These are phyloP conservation scores for Nicator chloris DNA, from an alignment of 2,113 vertebrate species.

Conservation along the genomic window DNA sequence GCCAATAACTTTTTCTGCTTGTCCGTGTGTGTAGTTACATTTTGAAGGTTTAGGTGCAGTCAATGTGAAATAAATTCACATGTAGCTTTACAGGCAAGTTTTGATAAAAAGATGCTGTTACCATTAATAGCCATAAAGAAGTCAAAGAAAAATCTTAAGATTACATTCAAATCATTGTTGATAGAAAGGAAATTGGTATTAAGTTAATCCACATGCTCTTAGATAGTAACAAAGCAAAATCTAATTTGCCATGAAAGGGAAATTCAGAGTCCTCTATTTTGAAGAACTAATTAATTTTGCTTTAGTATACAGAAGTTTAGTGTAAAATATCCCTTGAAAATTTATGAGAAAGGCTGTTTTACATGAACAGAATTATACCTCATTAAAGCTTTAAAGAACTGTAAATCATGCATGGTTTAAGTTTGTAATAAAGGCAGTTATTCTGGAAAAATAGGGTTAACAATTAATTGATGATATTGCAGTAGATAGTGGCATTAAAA, in stretches of 20 bases:
- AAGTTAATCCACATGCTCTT: neutral
- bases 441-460: neutral
- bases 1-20: neutral
- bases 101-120: neutral
- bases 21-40: neutral
- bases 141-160: neutral
- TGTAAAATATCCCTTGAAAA: conserved; percentile 18
- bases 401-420: neutral
- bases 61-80: neutral
- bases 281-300: conserved; percentile 28
- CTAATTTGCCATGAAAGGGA: conserved; percentile 22
- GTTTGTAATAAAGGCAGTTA: neutral
- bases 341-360: neutral
- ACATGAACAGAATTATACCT: neutral
- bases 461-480: neutral
- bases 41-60: neutral
- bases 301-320: neutral
- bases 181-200: neutral
- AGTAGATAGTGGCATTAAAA: neutral
- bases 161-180: neutral
- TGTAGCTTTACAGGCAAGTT: neutral
- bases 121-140: neutral
- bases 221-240: neutral
- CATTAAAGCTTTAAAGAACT: neutral
- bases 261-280: conserved; percentile 3